Conservation (phyloP, 2,888 invertebrate species). For the Apotomis betuletana region DNA sequence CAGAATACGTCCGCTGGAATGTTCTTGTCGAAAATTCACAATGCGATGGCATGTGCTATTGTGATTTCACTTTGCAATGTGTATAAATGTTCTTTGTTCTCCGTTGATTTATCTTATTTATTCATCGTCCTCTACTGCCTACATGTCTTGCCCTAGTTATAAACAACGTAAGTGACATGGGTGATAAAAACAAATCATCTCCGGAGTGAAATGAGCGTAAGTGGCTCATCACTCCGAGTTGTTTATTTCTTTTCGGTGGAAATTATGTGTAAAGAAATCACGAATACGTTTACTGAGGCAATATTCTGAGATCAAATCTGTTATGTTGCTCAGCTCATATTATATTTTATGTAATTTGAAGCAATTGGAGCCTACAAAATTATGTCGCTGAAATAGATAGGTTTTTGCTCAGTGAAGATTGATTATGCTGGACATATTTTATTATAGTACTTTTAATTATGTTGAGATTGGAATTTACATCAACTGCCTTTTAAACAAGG, state of each 20-base stretch:
- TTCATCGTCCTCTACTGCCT: slow-evolving; percentile 35
- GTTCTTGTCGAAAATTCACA: slow-evolving; percentile 40
- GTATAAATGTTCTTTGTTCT: slow-evolving; percentile 37
- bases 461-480: too few relatives aligned
- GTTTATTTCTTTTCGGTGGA: slow-evolving; percentile 20
- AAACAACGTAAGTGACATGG: slow-evolving; percentile 23
- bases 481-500: too few relatives aligned
- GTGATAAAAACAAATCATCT: slow-evolving; percentile 27
- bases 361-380: too few relatives aligned
- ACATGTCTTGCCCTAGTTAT: slow-evolving; percentile 27
- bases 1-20: slow-evolving; percentile 32
- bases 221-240: slow-evolving; percentile 14
- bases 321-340: not conserved
- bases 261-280: slow-evolving; percentile 4
- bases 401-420: too few relatives aligned
- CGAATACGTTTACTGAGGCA: not conserved
- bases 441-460: too few relatives aligned
- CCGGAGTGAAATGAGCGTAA: slow-evolving; percentile 5
- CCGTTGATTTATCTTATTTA: slow-evolving; percentile 40
- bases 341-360: too few relatives aligned
- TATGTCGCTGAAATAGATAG: too few relatives aligned
- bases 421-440: too few relatives aligned
- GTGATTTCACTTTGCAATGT: slow-evolving; percentile 39
- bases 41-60: slow-evolving; percentile 39
- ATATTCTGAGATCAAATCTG: not conserved